Conservation (phyloP, 2,113 vertebrate genomes). For the Kobus ellipsiprymnus region DNA sequence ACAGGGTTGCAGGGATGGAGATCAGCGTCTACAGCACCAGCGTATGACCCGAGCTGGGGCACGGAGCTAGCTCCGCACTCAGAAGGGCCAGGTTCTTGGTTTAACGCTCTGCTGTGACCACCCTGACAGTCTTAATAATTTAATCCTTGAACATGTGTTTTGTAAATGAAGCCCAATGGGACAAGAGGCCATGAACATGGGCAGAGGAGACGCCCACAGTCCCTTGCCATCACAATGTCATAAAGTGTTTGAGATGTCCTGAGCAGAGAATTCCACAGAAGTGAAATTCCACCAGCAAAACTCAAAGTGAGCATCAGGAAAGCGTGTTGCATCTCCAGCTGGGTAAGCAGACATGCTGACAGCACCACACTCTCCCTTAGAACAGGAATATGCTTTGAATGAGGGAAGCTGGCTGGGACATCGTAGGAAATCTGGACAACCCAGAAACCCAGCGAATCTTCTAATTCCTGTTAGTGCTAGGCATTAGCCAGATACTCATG, state of each 20-base stretch:
- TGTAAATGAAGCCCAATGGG: not conserved
- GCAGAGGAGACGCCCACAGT: not conserved
- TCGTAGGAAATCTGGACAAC: not conserved
- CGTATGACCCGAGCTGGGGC: fast-evolving
- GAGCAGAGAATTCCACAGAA: not conserved
- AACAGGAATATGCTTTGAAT: not conserved
- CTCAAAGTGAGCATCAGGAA: not conserved
- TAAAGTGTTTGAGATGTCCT: not conserved
- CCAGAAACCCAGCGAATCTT: not conserved
- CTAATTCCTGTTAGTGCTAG: too few species aligned
- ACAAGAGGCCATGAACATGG: not conserved
- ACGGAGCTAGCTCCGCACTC: not conserved
- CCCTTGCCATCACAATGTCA: not conserved
- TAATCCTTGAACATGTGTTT: not conserved
- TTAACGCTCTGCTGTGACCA: not conserved
- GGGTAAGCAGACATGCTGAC: not conserved
- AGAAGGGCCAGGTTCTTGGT: not conserved
- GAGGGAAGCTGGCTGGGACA: not conserved
- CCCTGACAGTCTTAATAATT: not conserved
- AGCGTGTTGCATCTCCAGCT: fast-evolving
- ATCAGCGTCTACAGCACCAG: not conserved
- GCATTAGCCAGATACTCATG: not conserved
- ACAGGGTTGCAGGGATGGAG: not conserved
- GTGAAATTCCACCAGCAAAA: fast-evolving
- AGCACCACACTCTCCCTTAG: fast-evolving